Conservation (phyloP, 2,888 invertebrate species). For the Ochropleura leucogaster region DNA sequence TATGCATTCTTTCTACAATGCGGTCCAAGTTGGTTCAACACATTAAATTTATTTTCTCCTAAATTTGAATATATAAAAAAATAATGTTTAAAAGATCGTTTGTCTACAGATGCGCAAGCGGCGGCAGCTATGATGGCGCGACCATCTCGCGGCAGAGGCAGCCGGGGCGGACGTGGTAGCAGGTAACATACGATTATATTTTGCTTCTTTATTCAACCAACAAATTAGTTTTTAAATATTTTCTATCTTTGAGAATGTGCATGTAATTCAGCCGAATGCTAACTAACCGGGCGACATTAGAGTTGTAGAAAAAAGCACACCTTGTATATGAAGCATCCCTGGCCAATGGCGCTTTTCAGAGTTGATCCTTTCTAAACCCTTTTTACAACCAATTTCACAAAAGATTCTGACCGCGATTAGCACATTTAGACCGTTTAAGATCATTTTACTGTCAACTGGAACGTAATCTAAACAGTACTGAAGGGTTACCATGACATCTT, state of each 20-base stretch:
- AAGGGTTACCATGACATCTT: no score
- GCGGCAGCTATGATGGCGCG: constrained; percentile 33
- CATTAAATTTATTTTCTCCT: neutral
- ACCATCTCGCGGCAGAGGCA: constrained; percentile 32
- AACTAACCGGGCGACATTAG: neutral
- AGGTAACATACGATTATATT: constrained; percentile 24
- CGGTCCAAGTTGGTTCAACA: neutral
- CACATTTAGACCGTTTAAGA: neutral
- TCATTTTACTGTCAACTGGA: no score
- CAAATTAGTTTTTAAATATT: neutral
- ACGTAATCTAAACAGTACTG: no score
- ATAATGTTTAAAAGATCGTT: neutral
- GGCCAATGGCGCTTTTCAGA: neutral
- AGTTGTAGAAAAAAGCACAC: neutral
- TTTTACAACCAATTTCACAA: neutral
- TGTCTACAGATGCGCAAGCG: constrained; percentile 40
- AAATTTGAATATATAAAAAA: neutral
- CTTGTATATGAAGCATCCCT: no score
- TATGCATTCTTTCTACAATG: neutral
- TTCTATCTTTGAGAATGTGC: neutral
- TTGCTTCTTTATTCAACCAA: neutral
- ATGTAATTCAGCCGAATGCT: neutral
- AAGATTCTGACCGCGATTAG: neutral
- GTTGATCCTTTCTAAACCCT: neutral
- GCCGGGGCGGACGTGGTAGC: constrained; percentile 50